Base-by-base conservation (phyloP, 2,888 invertebrate species). In the Chelonus formosanus region DNA sequence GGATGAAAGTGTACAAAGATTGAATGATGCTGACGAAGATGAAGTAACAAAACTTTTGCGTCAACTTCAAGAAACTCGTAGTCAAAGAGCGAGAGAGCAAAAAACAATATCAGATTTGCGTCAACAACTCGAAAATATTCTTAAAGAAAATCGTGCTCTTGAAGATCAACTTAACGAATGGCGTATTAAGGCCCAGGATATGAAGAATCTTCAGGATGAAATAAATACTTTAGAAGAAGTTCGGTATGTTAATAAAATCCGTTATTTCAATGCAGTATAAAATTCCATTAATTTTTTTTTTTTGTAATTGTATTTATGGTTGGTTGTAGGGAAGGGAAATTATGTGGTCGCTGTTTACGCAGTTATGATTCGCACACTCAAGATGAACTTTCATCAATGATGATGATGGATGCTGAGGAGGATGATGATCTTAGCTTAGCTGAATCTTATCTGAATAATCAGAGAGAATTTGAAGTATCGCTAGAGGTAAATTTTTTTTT, bases 201-300 rank as follows among this genome's bases (percentile, higher is more conserved):
- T 93, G 81, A 93, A 92, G 82, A 91, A 90, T 62, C 89, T 92
- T 85, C 93, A 94, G 74, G 94, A 94, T 77, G 94, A 94, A 83
- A 89, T 94, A 76, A 90, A 90, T 63, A 91, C 92, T 72, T 87
- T 94, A 74, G 94, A 94, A 81, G 94, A 94, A 91, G 92, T 94
- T 74, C 89, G 93, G 92, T 93, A n/a, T n/a, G 40, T 56, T 35
- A 20, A 2, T n/a, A 44, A 52, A 61, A 35, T 53, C 6, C 8
- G 3, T 4, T 7, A 55, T 40, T 2, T 10, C 7, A 35, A 10
- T 35, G 3, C 53, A 35, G n/a, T 43, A 10, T 20, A 8, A 36
- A 5, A n/a, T 52, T 7, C 8, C 8, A 47, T n/a, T 45, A 45
- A 34, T 44, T 47, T 60, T 10, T 47, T 7, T 10, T 8, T 45